phyloP scores from a whole-genome alignment of 2,113 vertebrate genomes.

The Noctilio leporinus region DNA sequence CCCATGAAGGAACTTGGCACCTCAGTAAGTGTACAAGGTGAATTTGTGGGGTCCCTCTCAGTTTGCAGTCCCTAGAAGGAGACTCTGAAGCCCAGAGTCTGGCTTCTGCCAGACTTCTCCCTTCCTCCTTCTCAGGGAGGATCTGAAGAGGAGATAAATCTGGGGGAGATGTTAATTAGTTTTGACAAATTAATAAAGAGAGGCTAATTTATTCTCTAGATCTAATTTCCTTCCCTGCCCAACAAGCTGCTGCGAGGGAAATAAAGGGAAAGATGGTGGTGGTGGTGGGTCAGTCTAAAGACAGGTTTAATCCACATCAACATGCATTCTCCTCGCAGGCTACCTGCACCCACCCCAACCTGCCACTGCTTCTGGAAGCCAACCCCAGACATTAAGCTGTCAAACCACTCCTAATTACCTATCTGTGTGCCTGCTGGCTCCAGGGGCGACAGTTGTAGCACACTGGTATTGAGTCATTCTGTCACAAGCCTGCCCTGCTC shows the following conservation, averaged over 20 bases:
- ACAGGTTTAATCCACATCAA: background rate
- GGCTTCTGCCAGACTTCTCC: background rate
- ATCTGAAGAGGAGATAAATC: slow-evolving; percentile 64
- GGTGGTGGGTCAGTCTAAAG: background rate
- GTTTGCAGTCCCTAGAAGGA: background rate
- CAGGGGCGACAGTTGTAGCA: slow-evolving; percentile 68
- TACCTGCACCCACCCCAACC: background rate
- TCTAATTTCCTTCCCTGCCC: slow-evolving; percentile 71
- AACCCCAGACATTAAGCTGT: slow-evolving; percentile 65
- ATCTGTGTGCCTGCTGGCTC: slow-evolving; percentile 61
- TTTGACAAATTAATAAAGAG: slow-evolving; percentile 77
- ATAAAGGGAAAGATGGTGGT: background rate
- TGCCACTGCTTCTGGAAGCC: slow-evolving; percentile 7
- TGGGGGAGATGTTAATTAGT: slow-evolving; percentile 74
- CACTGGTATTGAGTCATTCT: slow-evolving; percentile 66
- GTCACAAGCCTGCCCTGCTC: slow-evolving; percentile 44
- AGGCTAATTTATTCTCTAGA: slow-evolving; percentile 68
- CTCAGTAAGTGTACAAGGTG: background rate
- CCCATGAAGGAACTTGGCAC: background rate
- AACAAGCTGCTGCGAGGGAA: slow-evolving; percentile 17
- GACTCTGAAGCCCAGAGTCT: background rate
- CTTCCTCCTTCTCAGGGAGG: background rate
- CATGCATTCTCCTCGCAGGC: background rate
- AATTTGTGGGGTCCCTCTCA: background rate
- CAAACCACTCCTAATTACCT: slow-evolving; percentile 61